Percentiles rank a stretch among this genome's conserved stretches.
phyloP scores from a whole-genome alignment of 2,113 vertebrate genomes.

The Podarcis raffonei region DNA sequence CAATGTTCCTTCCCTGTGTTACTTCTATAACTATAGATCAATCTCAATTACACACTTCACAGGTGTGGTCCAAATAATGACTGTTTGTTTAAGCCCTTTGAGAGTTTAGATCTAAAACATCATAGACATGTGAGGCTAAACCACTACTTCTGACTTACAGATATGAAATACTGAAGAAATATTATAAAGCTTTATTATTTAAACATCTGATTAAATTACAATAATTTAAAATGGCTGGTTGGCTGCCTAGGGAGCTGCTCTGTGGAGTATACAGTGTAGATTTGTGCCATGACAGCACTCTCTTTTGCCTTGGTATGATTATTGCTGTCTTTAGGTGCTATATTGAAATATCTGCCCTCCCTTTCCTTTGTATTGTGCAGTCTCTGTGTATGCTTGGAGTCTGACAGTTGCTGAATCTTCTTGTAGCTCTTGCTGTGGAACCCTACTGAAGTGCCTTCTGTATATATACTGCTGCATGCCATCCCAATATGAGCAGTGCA shows the following conservation, averaged over 20 bases:
- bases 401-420: no score
- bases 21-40: slow-evolving; percentile 4
- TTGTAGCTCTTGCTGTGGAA: neutral
- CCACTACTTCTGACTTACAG: neutral
- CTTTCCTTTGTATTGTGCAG: no score
- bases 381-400: no score
- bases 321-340: neutral
- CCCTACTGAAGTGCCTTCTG: neutral
- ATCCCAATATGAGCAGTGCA: no score
- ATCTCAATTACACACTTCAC: slow-evolving; percentile 4
- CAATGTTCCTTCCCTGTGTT: neutral
- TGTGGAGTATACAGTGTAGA: neutral
- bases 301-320: neutral
- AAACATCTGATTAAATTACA: neutral
- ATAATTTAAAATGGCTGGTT: neutral
- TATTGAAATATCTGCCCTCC: no score
- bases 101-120: neutral
- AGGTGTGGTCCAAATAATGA: slow-evolving; percentile 6
- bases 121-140: neutral
- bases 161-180: neutral
- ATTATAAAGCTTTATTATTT: neutral
- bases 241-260: neutral
- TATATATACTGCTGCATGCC: no score
- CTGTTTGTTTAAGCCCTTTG: neutral
- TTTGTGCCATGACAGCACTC: neutral